Evolutionary conservation across 2,113 vertebrate species (phyloP), one percentile per base, ranked within the genome.

Genomic region (Cryptomyrus ogoouensis): DNA sequence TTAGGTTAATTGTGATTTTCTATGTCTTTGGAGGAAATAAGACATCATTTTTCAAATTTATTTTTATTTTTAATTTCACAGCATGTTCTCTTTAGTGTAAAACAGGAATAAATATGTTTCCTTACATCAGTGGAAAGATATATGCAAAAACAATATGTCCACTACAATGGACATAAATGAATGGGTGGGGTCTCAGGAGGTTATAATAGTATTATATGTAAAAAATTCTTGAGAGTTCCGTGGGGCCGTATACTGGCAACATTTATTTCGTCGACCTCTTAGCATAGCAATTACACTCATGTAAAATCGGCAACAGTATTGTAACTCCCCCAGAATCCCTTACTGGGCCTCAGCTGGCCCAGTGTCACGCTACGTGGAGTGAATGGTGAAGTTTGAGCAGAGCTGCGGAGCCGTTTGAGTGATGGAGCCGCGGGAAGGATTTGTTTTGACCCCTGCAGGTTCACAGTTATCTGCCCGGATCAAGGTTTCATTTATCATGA

Each of bases 401-500:
- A 24, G 19, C 24, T 84, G 39, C 8, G 35, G 42, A 84, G 42
- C 9, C 8, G 13, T 80, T 19, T 80, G 35, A 86, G 21, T 49
- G 50, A 56, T 53, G 50, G 49, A 39, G 31, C 31, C 85, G 15
- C n/a, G 50, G 31, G 49, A 53, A 53, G 85, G 15, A 53, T 53
- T 31, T 87, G 50, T 31, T 56, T 87, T 87, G 85, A 53, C 27
- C 85, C 83, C 44, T 84, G 83, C 83, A 47, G 44, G 44, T 84
- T 84, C 44, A 4, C 21, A 44, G 83, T 84, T 84, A 84, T 84
- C 83, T 84, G 44, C 21, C 42, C n/a, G 44, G 83, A 84, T 84
- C 83, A 84, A 84, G 46, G 44, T 47, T 84, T 84, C 83, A 84
- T 84, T 84, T 84, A 47, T 84, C 83, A 84, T 47, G 83, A 87